phyloP scores from a whole-genome alignment of 2,113 vertebrate genomes.

The Megaceryle torquata region DNA sequence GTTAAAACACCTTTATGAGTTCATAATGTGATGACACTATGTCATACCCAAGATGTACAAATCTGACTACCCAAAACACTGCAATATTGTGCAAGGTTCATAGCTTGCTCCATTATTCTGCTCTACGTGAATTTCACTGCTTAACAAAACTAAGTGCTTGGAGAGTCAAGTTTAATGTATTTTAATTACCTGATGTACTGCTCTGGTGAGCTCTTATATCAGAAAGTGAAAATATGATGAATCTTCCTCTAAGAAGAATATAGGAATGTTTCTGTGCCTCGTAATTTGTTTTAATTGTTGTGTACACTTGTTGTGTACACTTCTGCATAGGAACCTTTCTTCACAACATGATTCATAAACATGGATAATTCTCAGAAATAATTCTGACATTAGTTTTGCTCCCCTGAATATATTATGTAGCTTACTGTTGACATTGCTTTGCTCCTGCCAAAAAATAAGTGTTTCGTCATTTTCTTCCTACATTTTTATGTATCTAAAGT shows the following conservation, averaged over 20 bases:
- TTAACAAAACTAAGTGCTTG: neutral
- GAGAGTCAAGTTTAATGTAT: neutral
- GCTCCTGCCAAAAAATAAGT: neutral
- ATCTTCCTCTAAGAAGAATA: neutral
- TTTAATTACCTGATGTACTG: slow-evolving; percentile 6
- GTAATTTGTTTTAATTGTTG: neutral
- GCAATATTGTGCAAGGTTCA: neutral
- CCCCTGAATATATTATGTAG: neutral
- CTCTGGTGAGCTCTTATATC: neutral
- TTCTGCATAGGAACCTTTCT: neutral
- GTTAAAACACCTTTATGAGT: neutral
- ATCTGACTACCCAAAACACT: neutral
- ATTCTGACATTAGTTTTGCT: neutral
- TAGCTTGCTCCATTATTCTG: neutral
- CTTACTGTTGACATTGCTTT: neutral
- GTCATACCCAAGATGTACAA: neutral
- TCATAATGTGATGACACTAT: neutral
- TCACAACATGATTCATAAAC: neutral
- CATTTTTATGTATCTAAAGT: neutral
- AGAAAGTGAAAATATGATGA: neutral
- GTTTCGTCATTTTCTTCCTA: neutral
- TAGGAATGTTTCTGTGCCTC: neutral
- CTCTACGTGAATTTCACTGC: neutral
- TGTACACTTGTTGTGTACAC: neutral
- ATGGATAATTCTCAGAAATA: neutral